Evolutionary conservation across 1,140 invertebrate genomes (phyloP).

Genomic region (Myzus persicae): DNA sequence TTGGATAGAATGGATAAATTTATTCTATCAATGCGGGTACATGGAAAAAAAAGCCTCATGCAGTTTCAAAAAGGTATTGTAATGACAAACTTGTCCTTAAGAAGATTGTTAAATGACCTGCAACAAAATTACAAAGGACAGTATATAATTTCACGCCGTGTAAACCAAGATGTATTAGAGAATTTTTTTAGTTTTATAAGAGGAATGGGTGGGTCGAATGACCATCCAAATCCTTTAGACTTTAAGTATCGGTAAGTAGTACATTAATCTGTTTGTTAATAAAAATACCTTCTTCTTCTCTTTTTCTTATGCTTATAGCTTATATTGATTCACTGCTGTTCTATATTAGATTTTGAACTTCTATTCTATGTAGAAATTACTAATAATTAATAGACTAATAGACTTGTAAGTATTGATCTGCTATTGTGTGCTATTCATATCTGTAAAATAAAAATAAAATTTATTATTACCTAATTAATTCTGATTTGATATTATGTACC

Average conservation of each 20-base stretch:
- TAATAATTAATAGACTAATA: no score
- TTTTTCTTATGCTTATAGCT: neutral
- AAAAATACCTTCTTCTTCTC: neutral
- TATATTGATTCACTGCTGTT: neutral
- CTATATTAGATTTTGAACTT: neutral
- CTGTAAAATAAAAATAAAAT: no score
- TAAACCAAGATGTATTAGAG: neutral
- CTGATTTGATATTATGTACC: no score
- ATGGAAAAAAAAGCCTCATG: neutral
- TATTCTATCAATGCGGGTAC: neutral
- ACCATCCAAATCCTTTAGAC: constrained; percentile 29
- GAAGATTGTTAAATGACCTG: neutral
- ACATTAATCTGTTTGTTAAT: neutral
- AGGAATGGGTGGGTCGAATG: constrained; percentile 7
- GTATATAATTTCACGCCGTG: neutral
- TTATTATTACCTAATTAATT: no score
- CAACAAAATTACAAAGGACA: neutral
- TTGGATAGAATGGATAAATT: constrained; percentile 18
- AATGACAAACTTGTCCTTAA: constrained; percentile 5
- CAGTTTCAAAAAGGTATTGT: constrained; percentile 5
- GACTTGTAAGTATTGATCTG: no score
- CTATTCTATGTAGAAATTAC: neutral
- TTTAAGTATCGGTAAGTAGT: constrained; percentile 7
- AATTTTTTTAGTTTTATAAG: constrained; percentile 36
- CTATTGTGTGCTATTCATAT: no score